Percentiles rank a stretch among this genome's conserved stretches.
These are phyloP conservation scores for Suricata suricatta DNA, from an alignment of 2,113 vertebrate genomes.

Conservation along the genomic window DNA sequence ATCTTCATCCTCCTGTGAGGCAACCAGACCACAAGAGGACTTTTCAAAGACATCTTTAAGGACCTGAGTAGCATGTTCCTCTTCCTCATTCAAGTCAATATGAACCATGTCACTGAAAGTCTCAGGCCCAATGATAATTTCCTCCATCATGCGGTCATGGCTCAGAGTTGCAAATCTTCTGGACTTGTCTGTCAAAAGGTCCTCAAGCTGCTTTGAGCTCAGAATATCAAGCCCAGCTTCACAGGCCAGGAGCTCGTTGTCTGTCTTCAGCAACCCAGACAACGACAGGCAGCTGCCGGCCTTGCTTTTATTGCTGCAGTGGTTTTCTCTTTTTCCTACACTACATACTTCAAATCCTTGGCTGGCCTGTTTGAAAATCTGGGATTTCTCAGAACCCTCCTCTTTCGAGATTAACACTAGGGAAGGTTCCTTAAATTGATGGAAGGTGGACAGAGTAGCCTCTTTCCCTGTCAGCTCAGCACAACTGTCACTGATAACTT, in stretches of 20 bases:
- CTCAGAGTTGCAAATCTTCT: constrained; percentile 79
- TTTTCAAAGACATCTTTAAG: constrained; percentile 88
- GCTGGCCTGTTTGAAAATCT: constrained; percentile 35
- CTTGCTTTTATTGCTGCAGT: neutral
- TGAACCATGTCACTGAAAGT: constrained; percentile 87
- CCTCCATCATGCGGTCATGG: constrained; percentile 78
- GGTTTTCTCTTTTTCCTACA: constrained; percentile 59
- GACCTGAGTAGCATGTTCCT: constrained; percentile 82
- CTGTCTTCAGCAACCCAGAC: constrained; percentile 74
- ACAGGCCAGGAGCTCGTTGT: constrained; percentile 65
- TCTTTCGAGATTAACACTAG: constrained; percentile 47
- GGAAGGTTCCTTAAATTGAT: constrained; percentile 64
- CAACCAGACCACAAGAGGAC: constrained; percentile 83
- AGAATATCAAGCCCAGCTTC: constrained; percentile 77
- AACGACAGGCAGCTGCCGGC: constrained; percentile 68
- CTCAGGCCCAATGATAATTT: constrained; percentile 83
- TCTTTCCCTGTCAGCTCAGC: constrained; percentile 50
- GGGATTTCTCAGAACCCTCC: constrained; percentile 57
- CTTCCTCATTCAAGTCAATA: constrained; percentile 87
- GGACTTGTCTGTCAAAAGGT: constrained; percentile 84
- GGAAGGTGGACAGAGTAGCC: neutral
- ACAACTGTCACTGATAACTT: constrained; percentile 26
- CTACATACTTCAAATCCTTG: constrained; percentile 62
- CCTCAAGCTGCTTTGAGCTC: constrained; percentile 80
- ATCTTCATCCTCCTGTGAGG: constrained; percentile 83